Evolutionary conservation across 1,140 invertebrate species (phyloP).

Genomic region (Scylla paramamosain): DNA sequence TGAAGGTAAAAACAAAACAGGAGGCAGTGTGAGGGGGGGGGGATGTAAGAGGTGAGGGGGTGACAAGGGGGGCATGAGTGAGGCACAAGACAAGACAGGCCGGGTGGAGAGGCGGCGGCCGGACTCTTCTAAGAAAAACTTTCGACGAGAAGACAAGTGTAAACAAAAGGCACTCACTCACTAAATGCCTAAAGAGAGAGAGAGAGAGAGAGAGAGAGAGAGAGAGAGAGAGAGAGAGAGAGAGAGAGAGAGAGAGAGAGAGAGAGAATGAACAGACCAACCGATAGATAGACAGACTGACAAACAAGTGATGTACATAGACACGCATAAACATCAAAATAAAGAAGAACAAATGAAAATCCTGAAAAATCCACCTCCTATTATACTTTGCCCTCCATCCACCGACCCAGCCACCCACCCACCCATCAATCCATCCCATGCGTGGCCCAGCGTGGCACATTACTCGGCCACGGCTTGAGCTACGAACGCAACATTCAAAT

Average conservation of each 20-base stretch:
- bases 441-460: not conserved
- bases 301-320: not conserved
- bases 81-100: not conserved
- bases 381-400: too few relatives aligned
- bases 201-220: slow-evolving; percentile 57
- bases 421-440: not conserved
- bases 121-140: not conserved
- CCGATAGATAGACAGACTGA: not conserved
- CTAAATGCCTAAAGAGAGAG: not conserved
- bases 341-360: not conserved
- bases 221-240: slow-evolving; percentile 50
- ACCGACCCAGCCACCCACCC: too few relatives aligned
- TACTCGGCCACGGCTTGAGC: not conserved
- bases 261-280: not conserved
- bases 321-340: not conserved
- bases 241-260: not conserved
- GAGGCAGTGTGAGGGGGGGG: too few relatives aligned
- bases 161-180: not conserved
- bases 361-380: not conserved
- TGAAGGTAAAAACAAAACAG: not conserved
- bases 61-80: not conserved
- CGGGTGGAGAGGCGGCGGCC: not conserved
- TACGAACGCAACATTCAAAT: not conserved
- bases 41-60: too few relatives aligned
- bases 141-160: not conserved